Conservation (phyloP, 1,140 invertebrate species). For the Conus betulinus region DNA sequence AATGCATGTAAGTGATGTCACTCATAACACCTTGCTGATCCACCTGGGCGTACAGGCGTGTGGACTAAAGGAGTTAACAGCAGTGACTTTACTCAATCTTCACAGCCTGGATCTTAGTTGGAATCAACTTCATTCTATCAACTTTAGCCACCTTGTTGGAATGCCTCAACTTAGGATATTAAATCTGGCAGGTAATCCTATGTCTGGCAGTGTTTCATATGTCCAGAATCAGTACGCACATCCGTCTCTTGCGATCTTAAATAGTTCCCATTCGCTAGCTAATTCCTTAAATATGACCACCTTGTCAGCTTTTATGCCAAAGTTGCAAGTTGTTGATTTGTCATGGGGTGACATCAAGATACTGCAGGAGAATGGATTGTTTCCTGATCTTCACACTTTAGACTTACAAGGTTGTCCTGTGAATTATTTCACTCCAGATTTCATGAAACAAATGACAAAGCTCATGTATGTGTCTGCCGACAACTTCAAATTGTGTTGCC, state of each 20-base stretch:
- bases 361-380: not conserved
- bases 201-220: not conserved
- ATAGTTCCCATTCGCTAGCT: not conserved
- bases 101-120: too few relatives aligned
- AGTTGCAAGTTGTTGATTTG: not conserved
- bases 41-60: too few relatives aligned
- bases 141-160: not conserved
- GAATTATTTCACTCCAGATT: not conserved
- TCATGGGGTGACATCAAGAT: not conserved
- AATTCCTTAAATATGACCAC: not conserved
- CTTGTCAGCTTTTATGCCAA: not conserved
- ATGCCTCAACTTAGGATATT: not conserved
- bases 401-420: not conserved
- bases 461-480: not conserved
- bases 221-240: not conserved
- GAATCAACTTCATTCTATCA: constrained; percentile 1
- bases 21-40: too few relatives aligned
- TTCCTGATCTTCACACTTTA: not conserved
- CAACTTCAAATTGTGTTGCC: constrained; percentile 20
- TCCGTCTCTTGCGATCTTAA: not conserved
- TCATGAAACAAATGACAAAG: not conserved
- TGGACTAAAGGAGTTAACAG: too few relatives aligned
- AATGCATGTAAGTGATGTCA: too few relatives aligned
- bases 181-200: not conserved
- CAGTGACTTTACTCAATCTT: too few relatives aligned